These are phyloP conservation scores for Nomada ruficornis DNA, from an alignment of 2,888 invertebrate genomes.

Conservation along the genomic window DNA sequence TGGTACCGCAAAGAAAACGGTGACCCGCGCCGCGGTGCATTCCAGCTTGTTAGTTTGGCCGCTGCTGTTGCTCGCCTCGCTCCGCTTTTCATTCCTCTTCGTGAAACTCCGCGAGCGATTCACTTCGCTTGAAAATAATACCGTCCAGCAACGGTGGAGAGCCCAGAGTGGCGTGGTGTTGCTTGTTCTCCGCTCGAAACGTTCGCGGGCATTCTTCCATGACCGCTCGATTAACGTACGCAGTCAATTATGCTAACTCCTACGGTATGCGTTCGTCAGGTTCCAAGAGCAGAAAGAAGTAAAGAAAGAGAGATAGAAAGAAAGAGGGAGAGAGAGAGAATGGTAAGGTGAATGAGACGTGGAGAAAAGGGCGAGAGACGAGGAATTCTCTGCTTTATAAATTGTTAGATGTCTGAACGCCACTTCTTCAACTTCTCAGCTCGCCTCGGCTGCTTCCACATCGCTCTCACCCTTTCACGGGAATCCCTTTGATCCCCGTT, in stretches of 20 bases:
- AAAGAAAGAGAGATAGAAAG: constrained; percentile 10
- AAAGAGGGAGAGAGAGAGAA: background rate
- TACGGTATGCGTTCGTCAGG: constrained; percentile 59
- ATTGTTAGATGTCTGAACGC: constrained; percentile 52
- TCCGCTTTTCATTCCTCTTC: constrained; percentile 62
- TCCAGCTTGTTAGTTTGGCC: constrained; percentile 71
- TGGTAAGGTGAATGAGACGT: no score
- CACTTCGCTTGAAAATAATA: constrained; percentile 65
- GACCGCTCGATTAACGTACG: constrained; percentile 70
- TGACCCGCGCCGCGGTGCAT: constrained; percentile 69
- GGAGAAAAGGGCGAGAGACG: constrained; percentile 26
- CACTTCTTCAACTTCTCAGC: constrained; percentile 56
- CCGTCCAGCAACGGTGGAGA: background rate
- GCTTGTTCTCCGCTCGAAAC: constrained; percentile 32
- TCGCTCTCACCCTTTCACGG: constrained; percentile 27
- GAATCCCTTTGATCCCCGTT: constrained; percentile 50
- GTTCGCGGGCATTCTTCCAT: constrained; percentile 66
- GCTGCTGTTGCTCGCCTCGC: constrained; percentile 36
- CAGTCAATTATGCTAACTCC: constrained; percentile 68
- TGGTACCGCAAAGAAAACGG: constrained; percentile 74
- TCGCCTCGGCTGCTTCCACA: constrained; percentile 28
- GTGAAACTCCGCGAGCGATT: constrained; percentile 47
- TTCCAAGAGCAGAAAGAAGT: constrained; percentile 13
- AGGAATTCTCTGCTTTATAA: constrained; percentile 48
- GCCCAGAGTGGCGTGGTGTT: constrained; percentile 1